Base-by-base conservation (phyloP, 1,140 invertebrate genomes). In the Drosophila murphyi region DNA sequence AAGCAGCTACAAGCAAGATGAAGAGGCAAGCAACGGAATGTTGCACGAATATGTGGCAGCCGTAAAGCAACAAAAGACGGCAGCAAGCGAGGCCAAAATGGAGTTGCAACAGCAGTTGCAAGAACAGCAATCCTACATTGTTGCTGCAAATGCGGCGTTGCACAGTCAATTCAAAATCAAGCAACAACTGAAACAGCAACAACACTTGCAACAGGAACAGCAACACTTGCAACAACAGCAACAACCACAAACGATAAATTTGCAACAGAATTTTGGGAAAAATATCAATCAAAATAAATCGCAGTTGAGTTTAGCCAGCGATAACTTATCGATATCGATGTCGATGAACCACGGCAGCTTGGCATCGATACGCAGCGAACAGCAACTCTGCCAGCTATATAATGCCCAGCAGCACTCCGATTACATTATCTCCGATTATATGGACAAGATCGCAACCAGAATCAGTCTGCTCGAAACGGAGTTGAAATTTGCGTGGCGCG, bases 401-500 rank as follows among this genome's bases (percentile, higher is more conserved):
- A 92, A 89, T 48, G 59, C 90, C 2, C 90, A 92, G 37, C 87
- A 92, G 34, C 92, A 92, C 50, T 90, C 89, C 43, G 95, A 96
- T 81, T 96, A 96, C 79, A 95, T 96, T 74, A 95, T 97, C 79
- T 96, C 95, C 57, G 96, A 97, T 86, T 97, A 97, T 92, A 97
- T 98, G 97, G 97, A 98, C 83, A 95, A 97, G 62, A 94, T 98
- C 51, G 96, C 96, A 2, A 97, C 96, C 31, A 94, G 97, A 34
- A 94, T 98, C 51, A 97, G 96, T 80, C 95, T 97, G 50, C 94
- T 98, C 8, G 97, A 98, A 92, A 97, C 97, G 0, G 97, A 98
- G 92, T 93, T 98, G 20, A 96, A 97, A 76, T 98, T 97, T 88
- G 97, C 97, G 1, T 98, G 97, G 97, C 94, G 97, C 71, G 97